Conservation (phyloP, 2,113 vertebrate species). For the Hyla sarda region DNA sequence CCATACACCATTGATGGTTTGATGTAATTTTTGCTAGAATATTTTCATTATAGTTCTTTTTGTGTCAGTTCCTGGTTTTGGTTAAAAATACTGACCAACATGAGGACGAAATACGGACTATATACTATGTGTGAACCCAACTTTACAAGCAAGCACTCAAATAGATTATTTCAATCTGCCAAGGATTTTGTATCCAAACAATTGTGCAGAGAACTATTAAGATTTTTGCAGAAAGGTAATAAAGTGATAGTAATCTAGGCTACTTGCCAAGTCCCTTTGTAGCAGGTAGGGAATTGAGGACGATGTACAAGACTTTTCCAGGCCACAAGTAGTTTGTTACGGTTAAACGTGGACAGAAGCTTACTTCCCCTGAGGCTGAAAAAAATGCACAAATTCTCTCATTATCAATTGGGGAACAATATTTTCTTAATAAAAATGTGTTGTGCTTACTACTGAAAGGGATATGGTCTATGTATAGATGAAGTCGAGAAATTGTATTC, state of each 20-base stretch:
- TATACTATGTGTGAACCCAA: no score
- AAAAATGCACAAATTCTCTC: neutral
- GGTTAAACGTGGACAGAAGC: neutral
- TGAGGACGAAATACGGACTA: no score
- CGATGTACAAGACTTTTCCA: neutral
- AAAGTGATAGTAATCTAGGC: slow-evolving; percentile 12
- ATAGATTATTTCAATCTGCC: neutral
- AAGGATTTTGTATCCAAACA: no score
- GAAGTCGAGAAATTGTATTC: neutral
- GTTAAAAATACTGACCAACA: neutral
- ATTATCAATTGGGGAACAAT: slow-evolving; percentile 23
- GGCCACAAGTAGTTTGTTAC: neutral
- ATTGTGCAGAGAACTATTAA: neutral
- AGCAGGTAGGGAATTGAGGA: slow-evolving; percentile 2
- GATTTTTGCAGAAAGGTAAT: slow-evolving; percentile 4
- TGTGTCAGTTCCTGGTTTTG: neutral
- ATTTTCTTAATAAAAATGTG: slow-evolving; percentile 8
- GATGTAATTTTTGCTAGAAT: no score
- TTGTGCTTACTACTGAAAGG: neutral
- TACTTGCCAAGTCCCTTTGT: slow-evolving; percentile 1
- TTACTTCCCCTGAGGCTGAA: neutral
- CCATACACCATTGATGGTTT: no score
- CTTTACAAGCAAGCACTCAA: no score
- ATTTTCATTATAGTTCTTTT: no score
- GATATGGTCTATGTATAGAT: neutral